Evolutionary conservation across 2,888 invertebrate genomes (phyloP).

Genomic region (Xestoiulus laeticollis): DNA sequence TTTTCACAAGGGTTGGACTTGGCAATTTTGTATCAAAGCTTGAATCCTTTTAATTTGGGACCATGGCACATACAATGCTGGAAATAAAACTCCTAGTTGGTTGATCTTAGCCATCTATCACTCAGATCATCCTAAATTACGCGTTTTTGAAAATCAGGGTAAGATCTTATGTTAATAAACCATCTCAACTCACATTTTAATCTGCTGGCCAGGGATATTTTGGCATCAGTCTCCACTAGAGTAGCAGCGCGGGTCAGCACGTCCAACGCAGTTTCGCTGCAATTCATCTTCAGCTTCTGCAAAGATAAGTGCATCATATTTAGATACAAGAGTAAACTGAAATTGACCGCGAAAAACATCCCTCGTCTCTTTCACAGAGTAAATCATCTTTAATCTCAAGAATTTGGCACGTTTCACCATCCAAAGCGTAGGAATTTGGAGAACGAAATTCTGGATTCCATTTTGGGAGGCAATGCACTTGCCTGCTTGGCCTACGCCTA

Average conservation of each 20-base stretch:
- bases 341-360: neutral
- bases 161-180: no score
- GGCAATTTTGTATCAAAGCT: no score
- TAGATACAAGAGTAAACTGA: neutral
- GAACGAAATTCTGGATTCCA: neutral
- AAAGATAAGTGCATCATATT: neutral
- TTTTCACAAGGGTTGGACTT: no score
- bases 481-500: conserved; percentile 19
- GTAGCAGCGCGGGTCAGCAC: conserved; percentile 88
- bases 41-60: no score
- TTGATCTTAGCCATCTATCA: no score
- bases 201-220: conserved; percentile 11
- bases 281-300: conserved; percentile 50
- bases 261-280: conserved; percentile 79
- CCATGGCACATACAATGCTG: no score
- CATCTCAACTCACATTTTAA: neutral
- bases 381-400: neutral
- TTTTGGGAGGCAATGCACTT: conserved; percentile 37
- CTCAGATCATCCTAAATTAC: no score
- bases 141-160: no score
- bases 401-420: neutral
- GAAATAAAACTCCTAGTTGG: no score
- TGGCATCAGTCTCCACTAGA: neutral
- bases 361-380: neutral
- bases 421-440: neutral